A percentile compares a stretch with the other conserved stretches of the same genome.
Evolutionary conservation across 2,113 vertebrate genomes (phyloP).

Genomic region (Syrmaticus mikado): DNA sequence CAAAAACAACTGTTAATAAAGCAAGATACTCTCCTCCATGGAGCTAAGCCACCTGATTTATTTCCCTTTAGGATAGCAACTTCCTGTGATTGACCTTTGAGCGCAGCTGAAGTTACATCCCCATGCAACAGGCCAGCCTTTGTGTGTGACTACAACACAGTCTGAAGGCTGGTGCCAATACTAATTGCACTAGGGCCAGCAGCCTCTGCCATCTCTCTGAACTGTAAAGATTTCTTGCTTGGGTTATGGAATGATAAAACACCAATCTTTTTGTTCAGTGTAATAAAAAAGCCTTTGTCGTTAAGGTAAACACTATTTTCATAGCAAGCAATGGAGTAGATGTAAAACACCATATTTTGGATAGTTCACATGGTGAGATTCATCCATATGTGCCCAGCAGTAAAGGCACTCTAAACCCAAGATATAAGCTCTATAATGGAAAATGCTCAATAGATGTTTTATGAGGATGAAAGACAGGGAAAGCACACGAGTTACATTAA

Average conservation of each 20-base stretch:
- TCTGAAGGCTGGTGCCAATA: background rate
- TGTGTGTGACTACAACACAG: background rate
- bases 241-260: background rate
- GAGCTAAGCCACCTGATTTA: conserved; percentile 19
- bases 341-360: background rate
- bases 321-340: background rate
- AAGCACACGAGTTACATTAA: background rate
- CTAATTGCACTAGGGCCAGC: background rate
- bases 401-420: background rate
- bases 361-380: background rate
- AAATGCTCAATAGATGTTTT: background rate
- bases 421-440: background rate
- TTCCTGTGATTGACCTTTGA: conserved; percentile 15
- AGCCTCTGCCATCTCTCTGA: background rate
- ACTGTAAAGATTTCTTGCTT: background rate
- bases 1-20: conserved; percentile 41
- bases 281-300: background rate
- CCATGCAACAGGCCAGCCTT: background rate
- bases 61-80: background rate
- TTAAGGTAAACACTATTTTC: background rate
- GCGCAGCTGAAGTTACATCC: background rate
- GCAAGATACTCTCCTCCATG: background rate
- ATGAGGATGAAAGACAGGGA: background rate
- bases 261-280: background rate
- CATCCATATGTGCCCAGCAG: background rate